Percentiles rank a stretch among this genome's conserved stretches.
These are phyloP conservation scores for Trypoxylus dichotomus DNA, from an alignment of 1,140 invertebrate genomes.

Conservation along the genomic window DNA sequence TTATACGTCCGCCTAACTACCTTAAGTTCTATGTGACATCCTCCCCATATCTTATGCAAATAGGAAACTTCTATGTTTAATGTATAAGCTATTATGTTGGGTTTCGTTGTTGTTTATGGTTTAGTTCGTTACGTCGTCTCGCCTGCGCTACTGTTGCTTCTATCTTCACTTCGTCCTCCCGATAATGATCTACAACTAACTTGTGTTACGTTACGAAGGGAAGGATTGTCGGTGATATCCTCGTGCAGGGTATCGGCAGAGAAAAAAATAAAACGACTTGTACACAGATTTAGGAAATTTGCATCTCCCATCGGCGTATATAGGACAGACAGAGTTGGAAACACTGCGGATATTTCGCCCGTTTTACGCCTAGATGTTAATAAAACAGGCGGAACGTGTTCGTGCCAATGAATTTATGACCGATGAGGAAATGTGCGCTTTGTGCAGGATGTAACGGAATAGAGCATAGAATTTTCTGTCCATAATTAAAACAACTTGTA, in stretches of 20 bases:
- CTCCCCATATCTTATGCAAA: slow-evolving; percentile 48
- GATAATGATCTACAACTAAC: slow-evolving; percentile 33
- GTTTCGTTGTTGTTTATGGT: slow-evolving; percentile 48
- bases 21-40: slow-evolving; percentile 29
- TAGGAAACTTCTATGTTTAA: slow-evolving; percentile 43
- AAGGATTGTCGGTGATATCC: slow-evolving; percentile 5
- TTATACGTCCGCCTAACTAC: background rate
- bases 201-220: slow-evolving; percentile 31
- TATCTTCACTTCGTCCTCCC: background rate
- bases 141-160: slow-evolving; percentile 43
- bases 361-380: slow-evolving; percentile 12
- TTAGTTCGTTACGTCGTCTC: slow-evolving; percentile 45
- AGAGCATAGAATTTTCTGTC: background rate
- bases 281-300: slow-evolving; percentile 43
- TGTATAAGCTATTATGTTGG: slow-evolving; percentile 49
- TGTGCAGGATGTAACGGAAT: slow-evolving; percentile 1
- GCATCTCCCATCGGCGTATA: slow-evolving; percentile 28
- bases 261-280: slow-evolving; percentile 42
- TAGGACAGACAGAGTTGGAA: background rate
- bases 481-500: background rate
- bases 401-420: slow-evolving; percentile 12
- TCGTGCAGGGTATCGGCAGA: slow-evolving; percentile 18
- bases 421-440: background rate
- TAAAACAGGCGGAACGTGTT: background rate
- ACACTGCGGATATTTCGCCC: background rate